Base-by-base conservation (phyloP, 2,113 vertebrate genomes). In the Xiphias gladius region DNA sequence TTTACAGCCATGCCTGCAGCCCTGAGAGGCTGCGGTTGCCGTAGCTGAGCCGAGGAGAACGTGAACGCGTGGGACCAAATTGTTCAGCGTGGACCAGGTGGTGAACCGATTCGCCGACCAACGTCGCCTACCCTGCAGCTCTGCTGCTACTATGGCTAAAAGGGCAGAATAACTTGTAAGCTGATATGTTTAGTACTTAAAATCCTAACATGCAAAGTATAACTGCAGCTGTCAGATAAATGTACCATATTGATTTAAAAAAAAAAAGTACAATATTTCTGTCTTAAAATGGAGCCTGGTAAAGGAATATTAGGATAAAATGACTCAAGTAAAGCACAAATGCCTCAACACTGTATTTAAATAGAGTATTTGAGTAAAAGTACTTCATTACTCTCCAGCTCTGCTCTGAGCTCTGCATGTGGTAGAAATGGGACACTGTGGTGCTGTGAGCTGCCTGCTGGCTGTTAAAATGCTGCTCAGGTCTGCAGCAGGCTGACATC, bases 401-500 rank as follows among this genome's bases (percentile, higher is more conserved):
- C 57, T 39, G 62, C 52, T 59, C 41, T 62, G 28, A 14, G 63
- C 17, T 4, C 41, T 80, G 71, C 50, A 17, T 73, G 43, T 13
- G 58, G 72, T 48, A 12, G 77, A 85, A 66, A 17, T 55, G 66
- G 61, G 85, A 50, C 68, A 28, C 37, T 62, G 80, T 3, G 64
- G 32, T 48, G 67, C 79, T 81, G 77, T 0, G 62, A 81, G 74
- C 78, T 73, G 74, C 79, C 82, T 80, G 73, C 79, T 55, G 71
- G 77, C 86, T 83, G 26, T 89, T 89, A 80, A 76, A 69, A 90
- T 90, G 84, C 90, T 41, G 85, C 66, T 82, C 90, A 92, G 82
- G 90, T 87, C 82, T 87, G 85, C 85, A 84, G 90, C 84, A 74
- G 82, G 82, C 86, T 81, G 79, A 84, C 80, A 73, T 55, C 80